These are phyloP conservation scores for Isurus oxyrinchus DNA, from an alignment of 2,113 vertebrate species.

Conservation along the genomic window DNA sequence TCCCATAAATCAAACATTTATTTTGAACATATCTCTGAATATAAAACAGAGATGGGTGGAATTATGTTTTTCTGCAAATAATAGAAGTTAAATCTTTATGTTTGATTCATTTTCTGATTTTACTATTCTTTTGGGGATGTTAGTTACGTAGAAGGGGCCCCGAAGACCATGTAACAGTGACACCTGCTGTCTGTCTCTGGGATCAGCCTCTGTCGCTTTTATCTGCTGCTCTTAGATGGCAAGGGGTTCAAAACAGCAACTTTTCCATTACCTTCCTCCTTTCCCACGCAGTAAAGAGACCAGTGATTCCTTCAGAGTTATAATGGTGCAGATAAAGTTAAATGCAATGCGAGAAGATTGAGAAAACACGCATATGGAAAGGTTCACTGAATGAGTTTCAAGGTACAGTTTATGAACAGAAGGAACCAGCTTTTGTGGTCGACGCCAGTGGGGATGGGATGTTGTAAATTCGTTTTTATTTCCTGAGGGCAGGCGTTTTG, in stretches of 20 bases:
- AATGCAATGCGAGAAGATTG: neutral
- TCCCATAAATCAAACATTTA: neutral
- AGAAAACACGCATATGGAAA: neutral
- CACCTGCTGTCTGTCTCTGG: neutral
- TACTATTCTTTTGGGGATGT: neutral
- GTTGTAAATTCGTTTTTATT: neutral
- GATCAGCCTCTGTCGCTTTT: neutral
- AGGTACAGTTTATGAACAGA: neutral
- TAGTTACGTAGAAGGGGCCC: neutral
- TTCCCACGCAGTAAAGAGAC: neutral
- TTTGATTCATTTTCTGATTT: neutral
- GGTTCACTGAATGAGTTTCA: neutral
- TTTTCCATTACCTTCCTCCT: neutral
- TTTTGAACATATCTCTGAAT: neutral
- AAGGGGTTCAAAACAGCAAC: neutral
- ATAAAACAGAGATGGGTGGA: neutral
- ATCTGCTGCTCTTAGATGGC: neutral
- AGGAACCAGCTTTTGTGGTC: neutral
- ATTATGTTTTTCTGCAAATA: neutral
- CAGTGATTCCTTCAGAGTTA: neutral
- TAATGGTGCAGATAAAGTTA: neutral
- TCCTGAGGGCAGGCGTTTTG: neutral
- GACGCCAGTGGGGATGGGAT: neutral
- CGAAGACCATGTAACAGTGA: neutral
- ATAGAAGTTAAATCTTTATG: neutral